Base-by-base conservation (phyloP, 1,140 invertebrate genomes). In the Drosophila biarmipes region DNA sequence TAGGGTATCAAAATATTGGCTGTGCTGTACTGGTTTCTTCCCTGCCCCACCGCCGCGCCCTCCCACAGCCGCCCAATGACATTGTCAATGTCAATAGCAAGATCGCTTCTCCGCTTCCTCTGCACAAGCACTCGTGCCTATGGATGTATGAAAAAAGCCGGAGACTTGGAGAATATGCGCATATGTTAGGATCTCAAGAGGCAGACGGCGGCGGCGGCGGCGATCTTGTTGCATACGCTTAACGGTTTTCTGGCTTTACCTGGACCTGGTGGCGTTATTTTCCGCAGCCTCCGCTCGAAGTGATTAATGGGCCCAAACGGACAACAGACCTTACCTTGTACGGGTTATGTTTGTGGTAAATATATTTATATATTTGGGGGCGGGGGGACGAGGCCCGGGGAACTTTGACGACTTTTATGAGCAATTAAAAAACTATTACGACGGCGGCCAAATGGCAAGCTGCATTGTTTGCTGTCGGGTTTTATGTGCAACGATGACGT, bases 61-160 rank as follows among this genome's bases (percentile, higher is more conserved):
- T 37, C 12, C 61, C 38, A 17, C 34, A 46, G 34, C 17, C 27
- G 10, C 31, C 51, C 34, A 68, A 68, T 69, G 78, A 81, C 82
- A 81, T 87, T 87, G 82, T 78, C 81, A 86, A 86, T 86, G 82
- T 86, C 82, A 86, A 85, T 78, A 78, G 43, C 78, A 86, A 81
- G 58, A 80, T 71, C 56, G 38, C 40, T 63, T 66, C 49, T 59
- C 38, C 29, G 48, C 7, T 77, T 52, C 49, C 24, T 55, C 54
- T 29, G 19, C 37, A 61, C 15, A 43, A 12, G 5, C 29, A 10
- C n/a, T 21, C 27, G 10, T n/a, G 31, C 12, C 21, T 27, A 24
- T 29, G 21, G 17, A 37, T 17, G 19, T 8, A 35, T 10, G 8
- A 8, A 35, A 12, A 35, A 14, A 4, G 11, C 11, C 6, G 29